A percentile compares a stretch with the other conserved stretches of the same genome.
These are phyloP conservation scores for Cactoblastis cactorum DNA, from an alignment of 2,888 invertebrate species.

Conservation along the genomic window DNA sequence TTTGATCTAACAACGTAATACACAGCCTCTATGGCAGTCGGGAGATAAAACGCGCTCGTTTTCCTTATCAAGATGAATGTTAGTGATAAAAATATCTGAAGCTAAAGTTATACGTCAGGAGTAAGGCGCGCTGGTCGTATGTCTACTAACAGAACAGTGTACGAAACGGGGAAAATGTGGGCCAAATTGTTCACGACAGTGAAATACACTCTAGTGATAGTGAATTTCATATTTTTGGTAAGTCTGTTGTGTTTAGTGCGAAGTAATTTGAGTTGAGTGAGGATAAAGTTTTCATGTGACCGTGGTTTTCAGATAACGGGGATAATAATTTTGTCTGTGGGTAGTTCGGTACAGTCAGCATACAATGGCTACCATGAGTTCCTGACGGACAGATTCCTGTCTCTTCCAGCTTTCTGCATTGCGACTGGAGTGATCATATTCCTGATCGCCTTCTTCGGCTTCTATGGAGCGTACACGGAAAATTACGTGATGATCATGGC, in stretches of 20 bases:
- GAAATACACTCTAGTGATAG: constrained; percentile 59
- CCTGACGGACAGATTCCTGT: constrained; percentile 83
- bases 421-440: constrained; percentile 86
- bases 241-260: constrained; percentile 33
- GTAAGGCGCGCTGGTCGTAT: constrained; percentile 25
- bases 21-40: constrained; percentile 22
- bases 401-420: constrained; percentile 85
- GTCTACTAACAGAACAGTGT: constrained; percentile 16
- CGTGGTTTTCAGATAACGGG: constrained; percentile 86
- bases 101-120: constrained; percentile 46
- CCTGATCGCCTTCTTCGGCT: constrained; percentile 90
- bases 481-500: constrained; percentile 89
- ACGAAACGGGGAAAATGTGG: constrained; percentile 51
- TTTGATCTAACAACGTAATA: constrained; percentile 12
- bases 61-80: constrained; percentile 72
- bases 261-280: not conserved
- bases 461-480: constrained; percentile 92
- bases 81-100: constrained; percentile 67
- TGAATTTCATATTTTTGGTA: constrained; percentile 69
- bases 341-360: constrained; percentile 83
- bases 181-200: constrained; percentile 70
- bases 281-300: constrained; percentile 23
- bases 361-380: constrained; percentile 84
- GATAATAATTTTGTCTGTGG: constrained; percentile 86
- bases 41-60: constrained; percentile 64